Percentiles rank a stretch among this genome's conserved stretches.
Conservation (phyloP, 1,140 invertebrate species). For the Protaetia brevitarsis region DNA sequence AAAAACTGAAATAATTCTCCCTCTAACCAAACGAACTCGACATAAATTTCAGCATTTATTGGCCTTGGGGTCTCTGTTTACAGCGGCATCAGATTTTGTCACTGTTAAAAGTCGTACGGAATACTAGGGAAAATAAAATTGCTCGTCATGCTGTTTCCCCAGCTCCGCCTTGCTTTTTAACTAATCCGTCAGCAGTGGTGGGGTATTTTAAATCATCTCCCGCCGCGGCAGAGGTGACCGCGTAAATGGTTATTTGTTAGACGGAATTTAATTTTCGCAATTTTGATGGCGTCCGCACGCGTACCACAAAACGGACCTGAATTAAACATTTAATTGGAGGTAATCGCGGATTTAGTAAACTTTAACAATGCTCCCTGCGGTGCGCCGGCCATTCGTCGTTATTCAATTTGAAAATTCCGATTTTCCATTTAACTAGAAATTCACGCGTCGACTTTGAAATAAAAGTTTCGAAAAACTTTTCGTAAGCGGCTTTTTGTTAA, state of each 20-base stretch:
- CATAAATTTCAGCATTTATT: constrained; percentile 11
- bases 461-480: no score
- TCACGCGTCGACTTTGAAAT: no score
- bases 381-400: no score
- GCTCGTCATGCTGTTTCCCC: background rate
- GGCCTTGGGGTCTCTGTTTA: background rate
- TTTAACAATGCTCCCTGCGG: background rate
- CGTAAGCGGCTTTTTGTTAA: no score
- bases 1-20: constrained; percentile 12
- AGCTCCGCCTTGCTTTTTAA: background rate
- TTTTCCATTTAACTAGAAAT: no score
- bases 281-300: no score
- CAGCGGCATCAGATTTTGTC: constrained; percentile 12
- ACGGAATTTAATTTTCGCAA: background rate
- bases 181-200: background rate
- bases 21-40: background rate
- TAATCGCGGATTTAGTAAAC: background rate
- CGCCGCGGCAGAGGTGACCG: background rate
- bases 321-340: background rate
- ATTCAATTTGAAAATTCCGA: no score
- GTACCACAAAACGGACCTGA: background rate
- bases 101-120: constrained; percentile 1
- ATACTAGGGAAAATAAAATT: background rate
- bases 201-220: background rate
- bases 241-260: background rate